Conservation (phyloP, 2,888 invertebrate species). For the Ophion ventricosus region DNA sequence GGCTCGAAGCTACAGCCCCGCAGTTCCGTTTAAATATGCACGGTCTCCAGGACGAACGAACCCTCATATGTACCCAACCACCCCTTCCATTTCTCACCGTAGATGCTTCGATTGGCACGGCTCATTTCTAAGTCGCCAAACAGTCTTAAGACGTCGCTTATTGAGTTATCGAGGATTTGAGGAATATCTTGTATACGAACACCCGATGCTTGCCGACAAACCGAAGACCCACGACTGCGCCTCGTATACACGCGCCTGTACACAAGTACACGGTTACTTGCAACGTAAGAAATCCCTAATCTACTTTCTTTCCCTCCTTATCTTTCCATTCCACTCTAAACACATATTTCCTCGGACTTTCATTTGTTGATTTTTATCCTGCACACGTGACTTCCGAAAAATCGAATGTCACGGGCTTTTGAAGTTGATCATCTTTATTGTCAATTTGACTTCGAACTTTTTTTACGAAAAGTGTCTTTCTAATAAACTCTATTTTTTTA, state of each 20-base stretch:
- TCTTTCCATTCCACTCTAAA: not conserved
- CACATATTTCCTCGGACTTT: not conserved
- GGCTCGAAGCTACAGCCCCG: constrained; percentile 74
- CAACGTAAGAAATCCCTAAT: not conserved
- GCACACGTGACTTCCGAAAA: not conserved
- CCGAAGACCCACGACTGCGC: constrained; percentile 77
- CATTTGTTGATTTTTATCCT: not conserved
- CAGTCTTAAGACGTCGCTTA: constrained; percentile 81
- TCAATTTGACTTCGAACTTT: not conserved
- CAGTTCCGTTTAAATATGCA: constrained; percentile 78
- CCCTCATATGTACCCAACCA: constrained; percentile 76
- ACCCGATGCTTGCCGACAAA: constrained; percentile 70
- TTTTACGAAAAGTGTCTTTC: not conserved
- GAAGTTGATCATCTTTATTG: not conserved
- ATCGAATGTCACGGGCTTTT: not conserved
- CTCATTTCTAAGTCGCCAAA: constrained; percentile 78
- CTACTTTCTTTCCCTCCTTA: not conserved
- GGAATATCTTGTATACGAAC: constrained; percentile 77
- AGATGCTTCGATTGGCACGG: constrained; percentile 62
- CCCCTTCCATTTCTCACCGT: constrained; percentile 64
- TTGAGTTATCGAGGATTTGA: constrained; percentile 81
- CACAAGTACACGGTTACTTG: not conserved
- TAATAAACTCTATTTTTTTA: not conserved
- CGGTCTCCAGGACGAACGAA: constrained; percentile 57
- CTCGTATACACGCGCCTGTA: not conserved